Conservation (phyloP, 1,140 invertebrate genomes). For the Dendrolimus punctatus region DNA sequence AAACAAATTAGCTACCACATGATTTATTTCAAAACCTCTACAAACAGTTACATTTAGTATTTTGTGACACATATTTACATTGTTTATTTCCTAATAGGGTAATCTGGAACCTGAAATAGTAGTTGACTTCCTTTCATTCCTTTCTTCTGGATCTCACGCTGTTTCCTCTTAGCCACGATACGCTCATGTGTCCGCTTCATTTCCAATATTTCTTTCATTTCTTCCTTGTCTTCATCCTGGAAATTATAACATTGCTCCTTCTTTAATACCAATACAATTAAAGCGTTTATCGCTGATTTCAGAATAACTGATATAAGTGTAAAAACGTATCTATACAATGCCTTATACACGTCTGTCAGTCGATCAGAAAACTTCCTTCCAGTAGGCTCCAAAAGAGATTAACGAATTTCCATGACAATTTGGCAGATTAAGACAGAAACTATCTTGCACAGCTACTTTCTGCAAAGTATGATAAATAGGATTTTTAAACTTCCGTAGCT, state of each 20-base stretch:
- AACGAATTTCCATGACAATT: too few relatives aligned
- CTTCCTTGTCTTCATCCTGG: constrained; percentile 91
- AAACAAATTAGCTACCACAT: too few relatives aligned
- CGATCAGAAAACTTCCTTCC: too few relatives aligned
- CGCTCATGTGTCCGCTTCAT: constrained; percentile 89
- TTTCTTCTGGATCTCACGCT: constrained; percentile 34
- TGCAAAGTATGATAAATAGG: constrained; percentile 4
- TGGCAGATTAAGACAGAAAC: too few relatives aligned
- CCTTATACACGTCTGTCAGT: too few relatives aligned
- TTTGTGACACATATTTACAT: neutral
- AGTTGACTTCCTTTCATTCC: constrained; percentile 23
- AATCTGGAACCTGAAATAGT: constrained; percentile 32
- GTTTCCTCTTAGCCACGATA: constrained; percentile 78
- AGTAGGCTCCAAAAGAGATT: too few relatives aligned
- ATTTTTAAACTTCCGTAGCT: constrained; percentile 5
- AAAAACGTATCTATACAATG: too few relatives aligned
- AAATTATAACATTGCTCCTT: constrained; percentile 20
- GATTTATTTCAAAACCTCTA: neutral
- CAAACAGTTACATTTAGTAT: neutral
- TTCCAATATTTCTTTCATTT: constrained; percentile 94
- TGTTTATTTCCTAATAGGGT: constrained; percentile 45
- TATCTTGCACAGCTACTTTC: too few relatives aligned
- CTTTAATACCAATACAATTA: too few relatives aligned
- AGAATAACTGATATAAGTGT: too few relatives aligned
- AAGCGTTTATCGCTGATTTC: too few relatives aligned